These are phyloP conservation scores for Channa argus DNA, from an alignment of 2,113 vertebrate species.

Conservation along the genomic window DNA sequence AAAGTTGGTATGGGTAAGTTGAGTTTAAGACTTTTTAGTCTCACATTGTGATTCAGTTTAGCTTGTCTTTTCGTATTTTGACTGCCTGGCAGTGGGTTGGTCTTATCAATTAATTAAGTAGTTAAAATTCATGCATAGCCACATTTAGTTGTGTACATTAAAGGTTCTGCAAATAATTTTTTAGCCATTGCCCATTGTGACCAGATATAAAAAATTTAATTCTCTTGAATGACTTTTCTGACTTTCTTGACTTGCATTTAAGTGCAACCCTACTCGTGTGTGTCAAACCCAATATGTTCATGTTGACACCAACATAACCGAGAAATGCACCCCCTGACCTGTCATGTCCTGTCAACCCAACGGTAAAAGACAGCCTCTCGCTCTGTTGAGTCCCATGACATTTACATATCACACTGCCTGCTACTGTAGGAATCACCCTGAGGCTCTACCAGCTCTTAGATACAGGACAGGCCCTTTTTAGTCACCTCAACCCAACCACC, in stretches of 20 bases:
- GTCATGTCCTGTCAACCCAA: constrained; percentile 71
- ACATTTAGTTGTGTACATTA: too few species aligned
- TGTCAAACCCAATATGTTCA: constrained; percentile 39
- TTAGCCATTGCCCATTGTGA: too few species aligned
- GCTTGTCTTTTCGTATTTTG: too few species aligned
- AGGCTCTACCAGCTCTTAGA: constrained; percentile 74
- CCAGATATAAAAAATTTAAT: neutral
- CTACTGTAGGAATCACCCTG: constrained; percentile 71
- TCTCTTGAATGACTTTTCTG: constrained; percentile 4
- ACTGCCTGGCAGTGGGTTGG: too few species aligned
- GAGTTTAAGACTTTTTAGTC: too few species aligned
- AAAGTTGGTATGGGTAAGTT: too few species aligned
- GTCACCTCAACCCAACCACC: constrained; percentile 23
- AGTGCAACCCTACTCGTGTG: constrained; percentile 20
- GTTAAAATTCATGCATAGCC: too few species aligned
- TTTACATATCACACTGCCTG: constrained; percentile 80
- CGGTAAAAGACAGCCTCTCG: constrained; percentile 68
- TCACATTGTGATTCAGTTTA: too few species aligned
- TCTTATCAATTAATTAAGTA: too few species aligned
- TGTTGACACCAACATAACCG: constrained; percentile 52
- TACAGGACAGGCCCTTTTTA: constrained; percentile 75
- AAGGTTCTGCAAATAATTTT: too few species aligned
- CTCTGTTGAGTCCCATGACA: constrained; percentile 79
- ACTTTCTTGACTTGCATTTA: constrained; percentile 10
- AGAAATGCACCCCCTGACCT: constrained; percentile 53